phyloP scores from a whole-genome alignment of 2,888 invertebrate species.

The Drosophila mayaguana region DNA sequence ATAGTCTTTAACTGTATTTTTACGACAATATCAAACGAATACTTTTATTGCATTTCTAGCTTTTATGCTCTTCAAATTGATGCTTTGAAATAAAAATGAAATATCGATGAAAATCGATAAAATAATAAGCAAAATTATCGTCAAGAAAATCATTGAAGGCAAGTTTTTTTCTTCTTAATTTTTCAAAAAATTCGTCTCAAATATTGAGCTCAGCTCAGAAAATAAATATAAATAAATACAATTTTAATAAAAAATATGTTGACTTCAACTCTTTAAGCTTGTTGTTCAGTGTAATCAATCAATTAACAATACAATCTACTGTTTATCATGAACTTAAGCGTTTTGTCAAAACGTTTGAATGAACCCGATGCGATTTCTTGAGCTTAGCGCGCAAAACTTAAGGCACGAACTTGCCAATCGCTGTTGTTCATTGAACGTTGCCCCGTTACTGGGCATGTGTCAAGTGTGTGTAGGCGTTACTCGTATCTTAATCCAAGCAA shows the following conservation, averaged over 20 bases:
- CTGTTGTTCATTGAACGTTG: conserved; percentile 9
- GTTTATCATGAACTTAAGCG: conserved; percentile 9
- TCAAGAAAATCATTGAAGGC: no score
- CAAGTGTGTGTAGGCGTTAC: conserved; percentile 19
- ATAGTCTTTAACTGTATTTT: background rate
- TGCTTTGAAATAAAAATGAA: no score
- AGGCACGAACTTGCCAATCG: conserved; percentile 59
- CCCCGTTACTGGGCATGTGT: conserved; percentile 1
- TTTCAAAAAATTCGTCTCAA: no score
- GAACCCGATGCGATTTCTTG: conserved; percentile 20
- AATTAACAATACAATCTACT: conserved; percentile 4
- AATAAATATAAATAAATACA: no score
- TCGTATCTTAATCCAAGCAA: conserved; percentile 15
- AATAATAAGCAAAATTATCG: no score
- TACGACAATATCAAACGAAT: no score
- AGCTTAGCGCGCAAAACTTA: conserved; percentile 40
- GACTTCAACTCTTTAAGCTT: background rate
- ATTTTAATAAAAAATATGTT: no score
- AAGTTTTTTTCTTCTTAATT: no score
- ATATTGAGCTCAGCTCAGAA: no score
- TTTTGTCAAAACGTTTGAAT: conserved; percentile 22
- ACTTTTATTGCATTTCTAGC: no score
- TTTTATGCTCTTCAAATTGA: no score
- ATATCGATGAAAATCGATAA: no score
- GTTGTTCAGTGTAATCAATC: conserved; percentile 14